Evolutionary conservation across 2,888 invertebrate species (phyloP).

Genomic region (Caenorhabditis sp.): DNA sequence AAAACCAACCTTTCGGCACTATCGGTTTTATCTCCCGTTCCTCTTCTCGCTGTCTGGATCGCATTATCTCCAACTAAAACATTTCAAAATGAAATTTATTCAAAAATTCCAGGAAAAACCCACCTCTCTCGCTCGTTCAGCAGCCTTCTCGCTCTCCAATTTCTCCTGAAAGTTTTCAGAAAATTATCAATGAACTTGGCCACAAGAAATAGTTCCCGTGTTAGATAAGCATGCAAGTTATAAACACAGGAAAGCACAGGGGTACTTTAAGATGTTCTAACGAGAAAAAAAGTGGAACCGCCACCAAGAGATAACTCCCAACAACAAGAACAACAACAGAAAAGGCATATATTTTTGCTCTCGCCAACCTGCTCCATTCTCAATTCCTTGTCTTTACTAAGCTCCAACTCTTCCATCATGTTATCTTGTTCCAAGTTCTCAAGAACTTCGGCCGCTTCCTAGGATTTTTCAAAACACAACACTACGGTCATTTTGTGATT

Average conservation of each 20-base stretch:
- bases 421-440: constrained; percentile 30
- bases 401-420: constrained; percentile 35
- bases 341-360: no score
- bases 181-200: no score
- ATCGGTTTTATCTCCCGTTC: not conserved
- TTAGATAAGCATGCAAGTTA: no score
- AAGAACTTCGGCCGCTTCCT: constrained; percentile 28
- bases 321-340: no score
- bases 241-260: no score
- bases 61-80: not conserved
- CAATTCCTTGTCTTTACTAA: not conserved
- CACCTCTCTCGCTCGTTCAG: not conserved
- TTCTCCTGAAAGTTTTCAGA: not conserved
- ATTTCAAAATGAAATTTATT: no score
- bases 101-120: no score
- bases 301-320: no score
- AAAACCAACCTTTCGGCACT: not conserved
- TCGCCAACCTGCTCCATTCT: constrained; percentile 1
- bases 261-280: no score
- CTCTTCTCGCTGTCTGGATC: not conserved
- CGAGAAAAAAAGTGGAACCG: no score
- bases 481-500: no score
- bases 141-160: not conserved
- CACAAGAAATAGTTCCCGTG: no score
- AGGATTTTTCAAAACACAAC: not conserved